These are phyloP conservation scores for Spea multiplicata DNA, from an alignment of 2,113 vertebrate genomes.

Conservation along the genomic window DNA sequence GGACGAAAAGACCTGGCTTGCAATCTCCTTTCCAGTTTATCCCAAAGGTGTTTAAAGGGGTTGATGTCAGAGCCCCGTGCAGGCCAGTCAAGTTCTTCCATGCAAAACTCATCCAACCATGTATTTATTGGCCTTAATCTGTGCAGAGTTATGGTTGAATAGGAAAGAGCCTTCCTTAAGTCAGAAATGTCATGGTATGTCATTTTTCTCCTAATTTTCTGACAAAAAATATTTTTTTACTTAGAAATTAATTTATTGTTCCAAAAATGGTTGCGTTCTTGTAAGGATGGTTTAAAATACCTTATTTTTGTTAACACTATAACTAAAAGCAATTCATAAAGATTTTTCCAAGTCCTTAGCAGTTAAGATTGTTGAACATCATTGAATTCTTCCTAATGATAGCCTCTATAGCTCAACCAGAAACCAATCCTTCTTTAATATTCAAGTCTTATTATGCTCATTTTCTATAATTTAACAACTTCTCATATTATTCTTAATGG, in stretches of 20 bases:
- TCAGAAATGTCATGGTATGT: too few species aligned
- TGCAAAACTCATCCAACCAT: too few species aligned
- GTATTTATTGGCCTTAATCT: too few species aligned
- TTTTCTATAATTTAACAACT: constrained; percentile 79
- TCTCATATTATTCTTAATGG: constrained; percentile 76
- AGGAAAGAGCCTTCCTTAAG: too few species aligned
- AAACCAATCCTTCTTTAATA: constrained; percentile 65
- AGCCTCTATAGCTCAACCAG: constrained; percentile 47
- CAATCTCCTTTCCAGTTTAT: too few species aligned
- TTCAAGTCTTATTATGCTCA: constrained; percentile 67
- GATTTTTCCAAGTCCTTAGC: constrained; percentile 37
- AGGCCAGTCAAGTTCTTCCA: too few species aligned
- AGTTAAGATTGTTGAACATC: constrained; percentile 19
- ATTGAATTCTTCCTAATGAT: constrained; percentile 54
- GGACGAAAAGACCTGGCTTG: too few species aligned
- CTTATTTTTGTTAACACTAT: constrained; percentile 46
- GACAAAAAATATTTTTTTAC: constrained; percentile 6
- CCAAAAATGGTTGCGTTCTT: constrained; percentile 39
- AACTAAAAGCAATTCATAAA: constrained; percentile 51
- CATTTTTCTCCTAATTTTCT: background rate
- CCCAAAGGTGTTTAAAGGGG: too few species aligned
- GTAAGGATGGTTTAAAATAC: constrained; percentile 47
- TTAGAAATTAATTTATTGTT: constrained; percentile 46
- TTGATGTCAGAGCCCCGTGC: too few species aligned
- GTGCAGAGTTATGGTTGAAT: too few species aligned